Evolutionary conservation across 2,113 vertebrate species (phyloP).

Genomic region (Hipposideros armiger): DNA sequence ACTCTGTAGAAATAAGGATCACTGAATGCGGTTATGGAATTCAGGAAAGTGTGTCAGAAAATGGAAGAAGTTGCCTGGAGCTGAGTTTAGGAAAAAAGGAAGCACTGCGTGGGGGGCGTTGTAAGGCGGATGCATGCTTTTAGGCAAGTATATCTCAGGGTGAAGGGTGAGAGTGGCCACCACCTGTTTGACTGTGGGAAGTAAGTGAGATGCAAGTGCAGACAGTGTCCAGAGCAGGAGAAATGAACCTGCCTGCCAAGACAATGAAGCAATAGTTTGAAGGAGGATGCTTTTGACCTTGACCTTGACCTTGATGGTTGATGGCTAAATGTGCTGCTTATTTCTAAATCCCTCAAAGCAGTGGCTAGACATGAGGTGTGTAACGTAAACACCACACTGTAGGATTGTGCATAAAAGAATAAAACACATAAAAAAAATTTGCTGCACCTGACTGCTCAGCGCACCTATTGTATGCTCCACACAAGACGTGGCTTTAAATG

Average conservation of each 20-base stretch:
- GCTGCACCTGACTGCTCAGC: too few relatives aligned
- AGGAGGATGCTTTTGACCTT: not conserved
- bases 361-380: not conserved
- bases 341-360: not conserved
- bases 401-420: not conserved
- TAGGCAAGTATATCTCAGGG: not conserved
- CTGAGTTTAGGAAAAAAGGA: not conserved
- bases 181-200: not conserved
- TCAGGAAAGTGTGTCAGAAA: not conserved
- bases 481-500: accelerated
- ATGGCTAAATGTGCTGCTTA: not conserved
- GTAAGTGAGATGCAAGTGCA: not conserved
- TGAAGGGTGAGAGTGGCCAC: not conserved
- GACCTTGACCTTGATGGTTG: not conserved
- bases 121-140: not conserved
- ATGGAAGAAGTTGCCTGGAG: not conserved
- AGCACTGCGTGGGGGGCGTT: not conserved
- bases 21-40: not conserved
- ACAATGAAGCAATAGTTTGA: not conserved
- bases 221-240: not conserved
- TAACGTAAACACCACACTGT: too few relatives aligned
- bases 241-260: not conserved
- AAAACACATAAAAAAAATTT: not conserved
- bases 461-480: accelerated
- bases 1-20: not conserved